These are phyloP conservation scores for Teleogryllus oceanicus DNA, from an alignment of 2,888 invertebrate genomes.

Conservation along the genomic window DNA sequence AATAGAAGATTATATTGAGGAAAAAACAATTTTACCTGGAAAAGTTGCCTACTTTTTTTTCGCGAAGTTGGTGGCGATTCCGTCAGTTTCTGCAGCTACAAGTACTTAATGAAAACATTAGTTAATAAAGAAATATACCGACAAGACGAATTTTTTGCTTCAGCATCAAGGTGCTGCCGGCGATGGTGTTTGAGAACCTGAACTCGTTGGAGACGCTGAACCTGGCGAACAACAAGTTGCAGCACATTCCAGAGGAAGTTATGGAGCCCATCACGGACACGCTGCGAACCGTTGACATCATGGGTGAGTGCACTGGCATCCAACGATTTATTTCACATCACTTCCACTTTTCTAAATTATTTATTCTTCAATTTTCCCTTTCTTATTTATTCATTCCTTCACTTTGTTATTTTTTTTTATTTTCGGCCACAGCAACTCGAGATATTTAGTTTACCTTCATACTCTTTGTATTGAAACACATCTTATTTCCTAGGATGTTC, in stretches of 20 bases:
- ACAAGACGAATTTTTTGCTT: constrained; percentile 39
- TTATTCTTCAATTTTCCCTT: background rate
- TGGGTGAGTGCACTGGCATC: constrained; percentile 59
- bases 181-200: constrained; percentile 81
- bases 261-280: constrained; percentile 87
- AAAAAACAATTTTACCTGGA: too few relatives aligned
- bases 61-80: too few relatives aligned
- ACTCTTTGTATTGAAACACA: too few relatives aligned
- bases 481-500: too few relatives aligned
- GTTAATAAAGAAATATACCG: too few relatives aligned
- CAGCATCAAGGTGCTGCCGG: constrained; percentile 78
- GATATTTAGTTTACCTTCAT: too few relatives aligned
- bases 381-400: background rate
- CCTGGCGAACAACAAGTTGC: constrained; percentile 82
- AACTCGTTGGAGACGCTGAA: constrained; percentile 85
- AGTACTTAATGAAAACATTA: too few relatives aligned
- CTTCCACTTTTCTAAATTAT: constrained; percentile 19
- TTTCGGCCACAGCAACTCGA: too few relatives aligned
- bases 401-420: too few relatives aligned
- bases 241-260: constrained; percentile 78
- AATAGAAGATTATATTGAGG: too few relatives aligned
- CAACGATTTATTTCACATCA: background rate
- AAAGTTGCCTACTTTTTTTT: too few relatives aligned
- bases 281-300: constrained; percentile 79
- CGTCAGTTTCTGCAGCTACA: too few relatives aligned